Evolutionary conservation across 2,797 vertebrate species (phyloP).

Genomic region (Phalanger gymnotis): DNA sequence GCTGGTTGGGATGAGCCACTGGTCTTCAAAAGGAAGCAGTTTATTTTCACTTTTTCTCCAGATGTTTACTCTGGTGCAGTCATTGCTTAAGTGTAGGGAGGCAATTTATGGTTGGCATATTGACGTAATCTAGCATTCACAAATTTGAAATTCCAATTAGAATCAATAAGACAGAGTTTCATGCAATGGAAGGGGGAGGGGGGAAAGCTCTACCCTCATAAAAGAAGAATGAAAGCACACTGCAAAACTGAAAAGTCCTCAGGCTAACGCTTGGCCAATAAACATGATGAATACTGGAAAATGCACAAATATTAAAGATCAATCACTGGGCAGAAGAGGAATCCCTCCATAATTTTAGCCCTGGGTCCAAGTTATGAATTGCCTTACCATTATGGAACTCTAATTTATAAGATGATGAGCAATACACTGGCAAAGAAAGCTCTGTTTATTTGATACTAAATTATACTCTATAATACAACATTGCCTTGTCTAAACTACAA

Average conservation of each 20-base stretch:
- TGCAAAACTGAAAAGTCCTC: constrained; percentile 74
- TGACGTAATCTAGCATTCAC: constrained; percentile 73
- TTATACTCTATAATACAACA: constrained; percentile 65
- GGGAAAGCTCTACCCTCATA: constrained; percentile 63
- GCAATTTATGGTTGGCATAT: constrained; percentile 61
- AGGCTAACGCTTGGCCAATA: constrained; percentile 76
- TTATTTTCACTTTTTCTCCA: constrained; percentile 22
- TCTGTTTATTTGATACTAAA: constrained; percentile 65
- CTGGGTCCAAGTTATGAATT: constrained; percentile 74
- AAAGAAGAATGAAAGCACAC: constrained; percentile 73
- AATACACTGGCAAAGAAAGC: constrained; percentile 76
- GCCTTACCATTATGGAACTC: constrained; percentile 71
- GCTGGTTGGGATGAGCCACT: background rate
- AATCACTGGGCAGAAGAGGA: constrained; percentile 77
- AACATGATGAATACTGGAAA: constrained; percentile 80
- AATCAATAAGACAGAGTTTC: constrained; percentile 71
- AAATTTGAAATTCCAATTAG: constrained; percentile 79
- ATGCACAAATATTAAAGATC: constrained; percentile 80
- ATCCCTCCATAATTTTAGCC: constrained; percentile 76
- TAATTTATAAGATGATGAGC: constrained; percentile 81
- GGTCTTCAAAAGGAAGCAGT: background rate
- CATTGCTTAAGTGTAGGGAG: background rate
- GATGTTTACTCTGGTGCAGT: constrained; percentile 19
- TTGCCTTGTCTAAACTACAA: constrained; percentile 48
- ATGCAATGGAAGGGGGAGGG: constrained; percentile 54